phyloP scores from a whole-genome alignment of 2,113 vertebrate genomes.

The Percina caprodes region DNA sequence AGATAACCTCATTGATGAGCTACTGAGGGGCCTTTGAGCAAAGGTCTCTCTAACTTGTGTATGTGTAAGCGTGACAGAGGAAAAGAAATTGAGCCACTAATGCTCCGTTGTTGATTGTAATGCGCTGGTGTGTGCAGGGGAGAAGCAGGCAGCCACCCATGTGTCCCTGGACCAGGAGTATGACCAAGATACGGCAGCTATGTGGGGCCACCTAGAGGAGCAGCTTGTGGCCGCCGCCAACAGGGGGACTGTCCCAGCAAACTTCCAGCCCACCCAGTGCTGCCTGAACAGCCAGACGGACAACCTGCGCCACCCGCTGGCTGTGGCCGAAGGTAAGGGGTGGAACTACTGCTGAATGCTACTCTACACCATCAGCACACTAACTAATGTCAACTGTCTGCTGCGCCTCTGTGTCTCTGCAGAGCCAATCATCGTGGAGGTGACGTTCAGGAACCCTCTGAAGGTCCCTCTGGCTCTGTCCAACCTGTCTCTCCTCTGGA shows the following conservation, averaged over 20 bases:
- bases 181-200: slow-evolving; percentile 89
- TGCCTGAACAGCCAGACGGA: slow-evolving; percentile 94
- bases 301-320: slow-evolving; percentile 91
- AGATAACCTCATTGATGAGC: not conserved
- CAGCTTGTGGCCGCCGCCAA: slow-evolving; percentile 90
- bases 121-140: slow-evolving; percentile 83
- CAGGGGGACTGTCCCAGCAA: slow-evolving; percentile 85
- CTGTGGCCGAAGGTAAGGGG: slow-evolving; percentile 91
- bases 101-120: not conserved
- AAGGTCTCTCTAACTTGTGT: not conserved
- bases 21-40: not conserved
- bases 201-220: slow-evolving; percentile 95
- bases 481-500: slow-evolving; percentile 93
- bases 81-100: not conserved
- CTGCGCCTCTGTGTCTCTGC: not conserved
- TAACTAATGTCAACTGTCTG: too few relatives aligned
- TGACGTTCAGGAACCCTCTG: slow-evolving; percentile 94
- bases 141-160: slow-evolving; percentile 96
- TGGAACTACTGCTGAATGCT: not conserved
- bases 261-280: slow-evolving; percentile 92
- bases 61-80: not conserved
- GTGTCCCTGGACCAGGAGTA: slow-evolving; percentile 97
- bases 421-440: slow-evolving; percentile 97
- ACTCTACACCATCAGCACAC: too few relatives aligned
- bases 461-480: slow-evolving; percentile 93